Evolutionary conservation across 2,888 invertebrate genomes (phyloP), one percentile per base, ranked within the genome.

Genomic region (Drosophila borborema): DNA sequence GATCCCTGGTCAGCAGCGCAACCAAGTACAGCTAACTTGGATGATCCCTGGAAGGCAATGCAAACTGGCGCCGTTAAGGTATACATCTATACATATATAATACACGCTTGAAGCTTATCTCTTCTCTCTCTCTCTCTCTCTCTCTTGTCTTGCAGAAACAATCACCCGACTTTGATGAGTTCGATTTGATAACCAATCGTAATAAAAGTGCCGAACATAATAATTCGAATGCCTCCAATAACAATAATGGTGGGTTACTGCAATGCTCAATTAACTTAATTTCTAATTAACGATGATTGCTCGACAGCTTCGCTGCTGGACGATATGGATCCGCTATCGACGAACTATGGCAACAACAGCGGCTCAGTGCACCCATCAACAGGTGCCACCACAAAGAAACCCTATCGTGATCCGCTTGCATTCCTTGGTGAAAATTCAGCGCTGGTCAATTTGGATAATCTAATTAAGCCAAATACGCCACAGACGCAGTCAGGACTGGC

Each of bases 351-450:
- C 71, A 78, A 84, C 70, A 72, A 60, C 53, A 59, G 62, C 49
- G 66, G 73, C 67, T 76, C 81, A 23, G 65, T 84, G 43, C 88
- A 82, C 71, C 82, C 89, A 10, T 87, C 92, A 38, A 91, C 92
- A 38, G 90, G 90, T n/a, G 89, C 91, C 62, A 91, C 91, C 58
- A 86, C 90, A 40, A 92, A 93, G 85, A 92, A 89, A 68, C 89
- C 91, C 75, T 91, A 92, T 64, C 99, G 98, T 94, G 98, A 98
- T 60, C 99, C 99, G 3, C 97, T 98, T 85, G 96, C 97, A 90
- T 99, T 99, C 94, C 95, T 99, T 62, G 99, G 99, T 51, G 98
- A 98, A 94, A 99, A 99, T 94, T 98, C 98, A 14, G 95, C 97
- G 85, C 95, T 99, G 86, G 99, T 99, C 77, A 99, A 99, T 95